These are phyloP conservation scores for Allobates femoralis DNA, from an alignment of 2,797 vertebrate species.

Conservation along the genomic window DNA sequence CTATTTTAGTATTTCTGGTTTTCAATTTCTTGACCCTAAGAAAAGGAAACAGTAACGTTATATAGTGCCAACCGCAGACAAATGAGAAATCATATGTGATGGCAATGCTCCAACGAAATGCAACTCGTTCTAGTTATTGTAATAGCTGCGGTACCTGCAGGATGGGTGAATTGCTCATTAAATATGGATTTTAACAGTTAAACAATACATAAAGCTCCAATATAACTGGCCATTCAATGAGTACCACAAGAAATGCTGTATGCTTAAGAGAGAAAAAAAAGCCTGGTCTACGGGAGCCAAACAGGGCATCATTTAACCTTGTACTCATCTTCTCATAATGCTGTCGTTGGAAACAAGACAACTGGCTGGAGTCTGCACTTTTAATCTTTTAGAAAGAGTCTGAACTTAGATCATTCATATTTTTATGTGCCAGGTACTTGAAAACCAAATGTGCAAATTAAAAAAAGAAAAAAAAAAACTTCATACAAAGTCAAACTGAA, in stretches of 20 bases:
- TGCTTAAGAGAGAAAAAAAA: constrained; percentile 62
- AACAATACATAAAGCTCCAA: constrained; percentile 64
- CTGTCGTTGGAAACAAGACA: constrained; percentile 72
- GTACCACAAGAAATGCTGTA: constrained; percentile 59
- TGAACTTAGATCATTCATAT: constrained; percentile 63
- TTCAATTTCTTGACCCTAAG: background rate
- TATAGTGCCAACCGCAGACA: background rate
- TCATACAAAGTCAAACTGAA: constrained; percentile 36
- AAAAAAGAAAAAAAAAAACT: background rate
- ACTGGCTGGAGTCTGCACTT: constrained; percentile 71
- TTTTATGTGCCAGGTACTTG: constrained; percentile 56
- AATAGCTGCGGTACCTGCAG: background rate
- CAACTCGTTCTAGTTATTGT: background rate
- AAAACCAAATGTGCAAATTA: constrained; percentile 36
- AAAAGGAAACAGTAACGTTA: background rate
- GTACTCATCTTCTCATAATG: constrained; percentile 69
- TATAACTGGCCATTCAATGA: background rate
- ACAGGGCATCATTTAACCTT: constrained; percentile 72
- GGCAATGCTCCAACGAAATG: background rate
- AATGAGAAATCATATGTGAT: background rate
- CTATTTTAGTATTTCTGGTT: background rate
- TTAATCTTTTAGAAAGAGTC: constrained; percentile 69
- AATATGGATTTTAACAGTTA: constrained; percentile 9
- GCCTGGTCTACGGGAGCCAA: constrained; percentile 60
- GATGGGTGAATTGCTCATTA: background rate